phyloP scores from a whole-genome alignment of 2,113 vertebrate genomes.

The Bujurquina vittata region DNA sequence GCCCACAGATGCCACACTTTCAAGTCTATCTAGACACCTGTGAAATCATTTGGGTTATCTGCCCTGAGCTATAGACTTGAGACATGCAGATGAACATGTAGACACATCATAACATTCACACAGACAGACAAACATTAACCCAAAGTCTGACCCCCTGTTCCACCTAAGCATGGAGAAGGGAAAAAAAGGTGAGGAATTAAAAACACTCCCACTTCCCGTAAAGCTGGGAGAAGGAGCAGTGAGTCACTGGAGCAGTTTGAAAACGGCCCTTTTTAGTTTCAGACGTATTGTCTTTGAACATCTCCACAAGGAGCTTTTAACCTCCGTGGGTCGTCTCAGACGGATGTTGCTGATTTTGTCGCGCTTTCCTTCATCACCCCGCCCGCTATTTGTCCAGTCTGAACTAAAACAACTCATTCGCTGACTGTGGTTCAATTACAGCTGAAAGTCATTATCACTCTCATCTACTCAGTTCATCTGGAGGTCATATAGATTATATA shows the following conservation, averaged over 20 bases:
- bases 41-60: slow-evolving; percentile 58
- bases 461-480: slow-evolving; percentile 32
- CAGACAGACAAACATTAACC: slow-evolving; percentile 71
- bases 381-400: slow-evolving; percentile 15
- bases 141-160: slow-evolving; percentile 47
- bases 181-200: slow-evolving; percentile 60
- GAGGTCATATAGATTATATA: slow-evolving; percentile 8
- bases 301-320: slow-evolving; percentile 42
- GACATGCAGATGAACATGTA: slow-evolving; percentile 46
- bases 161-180: slow-evolving; percentile 10
- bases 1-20: slow-evolving; percentile 12
- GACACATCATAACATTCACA: slow-evolving; percentile 52
- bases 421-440: not conserved
- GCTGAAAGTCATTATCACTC: slow-evolving; percentile 18
- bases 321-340: slow-evolving; percentile 19
- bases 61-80: slow-evolving; percentile 39
- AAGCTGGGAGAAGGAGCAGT: slow-evolving; percentile 72
- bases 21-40: slow-evolving; percentile 43
- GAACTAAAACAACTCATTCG: slow-evolving; percentile 16
- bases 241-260: slow-evolving; percentile 77
- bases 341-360: slow-evolving; percentile 1
- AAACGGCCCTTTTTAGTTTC: slow-evolving; percentile 59
- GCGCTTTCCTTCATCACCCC: not conserved
- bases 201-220: slow-evolving; percentile 84
- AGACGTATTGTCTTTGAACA: slow-evolving; percentile 49